Evolutionary conservation across 2,888 invertebrate species (phyloP).

Genomic region (Chalcis sispes): DNA sequence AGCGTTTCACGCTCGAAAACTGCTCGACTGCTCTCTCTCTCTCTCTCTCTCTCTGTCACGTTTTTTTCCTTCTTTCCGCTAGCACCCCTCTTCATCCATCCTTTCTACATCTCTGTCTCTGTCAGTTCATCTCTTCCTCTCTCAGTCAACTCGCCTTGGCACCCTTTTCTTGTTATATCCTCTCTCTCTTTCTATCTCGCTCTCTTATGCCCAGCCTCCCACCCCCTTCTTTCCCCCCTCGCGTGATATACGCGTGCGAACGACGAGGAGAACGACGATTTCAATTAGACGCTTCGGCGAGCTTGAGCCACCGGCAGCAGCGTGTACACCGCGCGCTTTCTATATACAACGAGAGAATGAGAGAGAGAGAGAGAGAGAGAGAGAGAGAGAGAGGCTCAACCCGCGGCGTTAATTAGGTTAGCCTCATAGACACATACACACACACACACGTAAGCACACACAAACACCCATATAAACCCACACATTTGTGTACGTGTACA

Average conservation of each 20-base stretch:
- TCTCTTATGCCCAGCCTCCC: background rate
- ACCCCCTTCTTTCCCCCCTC: background rate
- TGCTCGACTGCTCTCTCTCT: background rate
- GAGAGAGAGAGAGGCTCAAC: conserved; percentile 6
- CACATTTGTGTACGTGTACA: too few species aligned
- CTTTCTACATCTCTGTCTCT: conserved; percentile 36
- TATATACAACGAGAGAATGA: background rate
- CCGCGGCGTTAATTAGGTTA: conserved; percentile 56
- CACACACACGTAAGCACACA: too few species aligned
- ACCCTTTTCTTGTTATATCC: conserved; percentile 45
- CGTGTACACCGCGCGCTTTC: background rate
- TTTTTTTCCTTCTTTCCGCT: background rate
- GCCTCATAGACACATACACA: too few species aligned
- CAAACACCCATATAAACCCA: too few species aligned
- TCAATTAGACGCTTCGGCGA: conserved; percentile 57
- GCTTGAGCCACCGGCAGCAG: conserved; percentile 36
- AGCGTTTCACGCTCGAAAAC: background rate
- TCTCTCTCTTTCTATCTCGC: conserved; percentile 34
- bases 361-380: background rate
- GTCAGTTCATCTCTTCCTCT: conserved; percentile 29
- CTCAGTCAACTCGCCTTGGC: conserved; percentile 37
- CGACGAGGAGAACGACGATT: conserved; percentile 60
- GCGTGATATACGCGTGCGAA: conserved; percentile 52
- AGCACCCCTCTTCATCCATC: background rate
- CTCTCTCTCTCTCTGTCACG: conserved; percentile 11